Evolutionary conservation across 2,888 invertebrate species (phyloP).

Genomic region (Eupithecia inturbata): DNA sequence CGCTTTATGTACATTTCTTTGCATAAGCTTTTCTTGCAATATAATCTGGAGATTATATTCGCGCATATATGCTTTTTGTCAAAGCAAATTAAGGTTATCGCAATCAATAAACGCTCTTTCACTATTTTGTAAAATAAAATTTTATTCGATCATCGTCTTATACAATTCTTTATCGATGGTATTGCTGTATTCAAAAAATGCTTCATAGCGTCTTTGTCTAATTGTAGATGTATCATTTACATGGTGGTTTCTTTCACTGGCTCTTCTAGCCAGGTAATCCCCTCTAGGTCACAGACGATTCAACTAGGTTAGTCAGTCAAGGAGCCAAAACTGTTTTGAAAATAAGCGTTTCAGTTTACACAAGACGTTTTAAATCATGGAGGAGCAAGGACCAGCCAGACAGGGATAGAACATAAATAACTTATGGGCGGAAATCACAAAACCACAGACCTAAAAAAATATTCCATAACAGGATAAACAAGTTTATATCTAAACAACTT

Average conservation of each 20-base stretch:
- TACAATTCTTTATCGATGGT: neutral
- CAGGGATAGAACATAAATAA: conserved; percentile 21
- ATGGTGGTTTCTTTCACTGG: neutral
- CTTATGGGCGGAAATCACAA: conserved; percentile 19
- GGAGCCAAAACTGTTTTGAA: conserved; percentile 7
- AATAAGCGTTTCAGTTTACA: conserved; percentile 17
- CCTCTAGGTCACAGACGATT: conserved; percentile 26
- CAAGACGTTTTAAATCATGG: neutral
- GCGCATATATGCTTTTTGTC: neutral
- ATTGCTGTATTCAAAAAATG: neutral
- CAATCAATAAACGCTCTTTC: neutral
- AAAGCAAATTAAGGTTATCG: neutral
- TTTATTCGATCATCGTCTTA: neutral
- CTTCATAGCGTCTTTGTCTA: neutral
- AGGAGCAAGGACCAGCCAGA: conserved; percentile 8
- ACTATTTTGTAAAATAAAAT: neutral
- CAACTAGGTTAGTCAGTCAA: conserved; percentile 12
- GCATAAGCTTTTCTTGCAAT: neutral
- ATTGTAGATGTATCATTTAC: neutral
- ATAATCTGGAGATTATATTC: neutral
- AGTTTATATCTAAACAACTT: neutral
- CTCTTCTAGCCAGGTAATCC: conserved; percentile 21
- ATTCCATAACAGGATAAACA: neutral
- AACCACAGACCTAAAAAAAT: conserved; percentile 11
- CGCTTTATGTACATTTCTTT: neutral